phyloP scores from a whole-genome alignment of 2,797 vertebrate genomes.

The Adrianichthys oophorus region DNA sequence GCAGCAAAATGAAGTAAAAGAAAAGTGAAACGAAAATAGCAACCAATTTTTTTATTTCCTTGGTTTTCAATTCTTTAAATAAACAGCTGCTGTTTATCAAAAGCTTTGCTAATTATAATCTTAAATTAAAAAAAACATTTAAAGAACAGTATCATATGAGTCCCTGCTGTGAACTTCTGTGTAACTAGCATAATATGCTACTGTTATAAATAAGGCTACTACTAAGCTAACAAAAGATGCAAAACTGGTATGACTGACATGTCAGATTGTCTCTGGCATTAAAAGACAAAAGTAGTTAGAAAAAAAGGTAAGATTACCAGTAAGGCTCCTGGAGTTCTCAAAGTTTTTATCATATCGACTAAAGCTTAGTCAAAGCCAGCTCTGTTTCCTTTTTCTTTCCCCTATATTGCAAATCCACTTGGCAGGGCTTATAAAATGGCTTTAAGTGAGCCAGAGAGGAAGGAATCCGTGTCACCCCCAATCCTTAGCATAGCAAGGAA shows the following conservation, averaged over 20 bases:
- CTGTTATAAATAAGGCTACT: slow-evolving; percentile 40
- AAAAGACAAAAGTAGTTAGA: slow-evolving; percentile 73
- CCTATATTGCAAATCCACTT: slow-evolving; percentile 73
- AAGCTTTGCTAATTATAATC: too few species aligned
- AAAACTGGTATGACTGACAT: slow-evolving; percentile 66
- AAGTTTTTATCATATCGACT: slow-evolving; percentile 80
- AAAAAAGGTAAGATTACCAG: slow-evolving; percentile 76
- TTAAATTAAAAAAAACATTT: too few species aligned
- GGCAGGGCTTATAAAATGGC: slow-evolving; percentile 72
- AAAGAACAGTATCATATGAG: neutral
- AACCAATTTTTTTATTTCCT: too few species aligned
- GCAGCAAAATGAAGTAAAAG: too few species aligned
- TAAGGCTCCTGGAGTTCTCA: slow-evolving; percentile 72
- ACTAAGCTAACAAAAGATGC: slow-evolving; percentile 48
- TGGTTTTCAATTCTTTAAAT: too few species aligned
- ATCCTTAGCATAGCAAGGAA: slow-evolving; percentile 43
- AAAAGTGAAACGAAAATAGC: too few species aligned
- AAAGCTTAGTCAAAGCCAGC: slow-evolving; percentile 78
- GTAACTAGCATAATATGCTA: slow-evolving; percentile 28
- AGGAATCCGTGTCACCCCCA: slow-evolving; percentile 68
- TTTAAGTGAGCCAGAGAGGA: slow-evolving; percentile 66
- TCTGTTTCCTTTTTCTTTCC: slow-evolving; percentile 65
- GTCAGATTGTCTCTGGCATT: slow-evolving; percentile 65
- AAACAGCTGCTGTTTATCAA: too few species aligned
- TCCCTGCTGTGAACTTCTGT: slow-evolving; percentile 15